Base-by-base conservation (phyloP, 2,797 vertebrate species). In the Chaetodon trifasciatus region DNA sequence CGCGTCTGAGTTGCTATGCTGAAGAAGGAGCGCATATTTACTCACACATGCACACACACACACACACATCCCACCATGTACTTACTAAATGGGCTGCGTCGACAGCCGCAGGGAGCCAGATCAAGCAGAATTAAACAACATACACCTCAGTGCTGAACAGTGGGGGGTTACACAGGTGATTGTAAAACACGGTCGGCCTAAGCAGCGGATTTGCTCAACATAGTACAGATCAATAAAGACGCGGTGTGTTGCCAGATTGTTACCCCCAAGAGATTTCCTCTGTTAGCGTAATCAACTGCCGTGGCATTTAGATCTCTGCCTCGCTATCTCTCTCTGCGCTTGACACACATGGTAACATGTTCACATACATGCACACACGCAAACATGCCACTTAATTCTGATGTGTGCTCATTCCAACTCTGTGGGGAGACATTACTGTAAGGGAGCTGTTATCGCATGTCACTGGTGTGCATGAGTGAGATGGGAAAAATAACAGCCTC, bases 71-170 rank as follows among this genome's bases (percentile, higher is more conserved):
- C 21, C 23, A 61, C 23, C 70, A 32, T 68, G 53, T 65, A 76
- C 49, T 60, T 21, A 81, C 28, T 21, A 39, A 73, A 74, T 40
- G 37, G 70, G 62, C 49, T 73, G 53, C 64, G 80, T 44, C 62
- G 37, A 61, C 56, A 84, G 72, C 78, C 74, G 64, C 50, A 35
- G 64, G 82, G 75, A 70, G 72, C 11, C 67, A 79, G 79, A 90
- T 91, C 80, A 88, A 86, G 82, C 81, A 64, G 84, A 87, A 88
- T 90, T 86, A 87, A 84, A 89, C 42, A 82, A 52, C 47, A 71
- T 49, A 49, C 63, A 68, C 65, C 75, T 57, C 67, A 28, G 44
- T 47, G 75, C 49, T 75, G 47, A 84, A 64, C 82, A 49, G 83
- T 24, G 17, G 67, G 86, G 71, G 83, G 81, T 76, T 78, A 63